Evolutionary conservation across 2,888 invertebrate species (phyloP).

Genomic region (Drosophila emarginata): DNA sequence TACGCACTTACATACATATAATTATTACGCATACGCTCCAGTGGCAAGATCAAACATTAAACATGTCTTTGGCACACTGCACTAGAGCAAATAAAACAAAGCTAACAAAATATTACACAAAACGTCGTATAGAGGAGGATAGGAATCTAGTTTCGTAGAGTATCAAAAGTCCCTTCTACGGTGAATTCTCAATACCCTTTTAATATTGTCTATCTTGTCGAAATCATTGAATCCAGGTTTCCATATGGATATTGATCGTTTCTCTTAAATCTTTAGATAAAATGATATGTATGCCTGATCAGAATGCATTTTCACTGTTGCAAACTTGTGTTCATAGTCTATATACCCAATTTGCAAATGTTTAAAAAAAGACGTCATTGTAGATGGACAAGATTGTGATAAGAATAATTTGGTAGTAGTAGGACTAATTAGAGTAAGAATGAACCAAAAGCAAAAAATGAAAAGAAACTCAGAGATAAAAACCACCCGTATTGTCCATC

Average conservation of each 20-base stretch:
- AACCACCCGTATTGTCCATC: conserved; percentile 28
- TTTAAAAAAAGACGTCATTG: conserved; percentile 39
- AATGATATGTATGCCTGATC: too few species aligned
- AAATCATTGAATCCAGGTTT: too few species aligned
- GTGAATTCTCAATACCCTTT: too few species aligned
- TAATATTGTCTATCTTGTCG: too few species aligned
- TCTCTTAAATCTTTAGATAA: too few species aligned
- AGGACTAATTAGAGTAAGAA: conserved; percentile 23
- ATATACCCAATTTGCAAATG: neutral
- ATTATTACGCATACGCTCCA: conserved; percentile 57
- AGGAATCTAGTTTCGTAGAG: neutral
- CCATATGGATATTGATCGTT: too few species aligned
- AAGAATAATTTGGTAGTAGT: conserved; percentile 30
- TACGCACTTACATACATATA: neutral
- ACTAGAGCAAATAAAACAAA: conserved; percentile 39
- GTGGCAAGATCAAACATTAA: conserved; percentile 47
- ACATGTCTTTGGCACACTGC: conserved; percentile 24
- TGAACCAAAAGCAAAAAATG: neutral
- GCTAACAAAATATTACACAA: conserved; percentile 29
- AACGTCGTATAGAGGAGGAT: neutral
- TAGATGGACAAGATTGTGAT: conserved; percentile 32
- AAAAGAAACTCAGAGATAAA: conserved; percentile 26
- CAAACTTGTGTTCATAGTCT: neutral
- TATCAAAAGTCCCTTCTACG: neutral
- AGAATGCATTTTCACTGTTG: neutral